Percentiles rank a stretch among this genome's conserved stretches.
Conservation (phyloP, 2,888 invertebrate species). For the Antitype chi region DNA sequence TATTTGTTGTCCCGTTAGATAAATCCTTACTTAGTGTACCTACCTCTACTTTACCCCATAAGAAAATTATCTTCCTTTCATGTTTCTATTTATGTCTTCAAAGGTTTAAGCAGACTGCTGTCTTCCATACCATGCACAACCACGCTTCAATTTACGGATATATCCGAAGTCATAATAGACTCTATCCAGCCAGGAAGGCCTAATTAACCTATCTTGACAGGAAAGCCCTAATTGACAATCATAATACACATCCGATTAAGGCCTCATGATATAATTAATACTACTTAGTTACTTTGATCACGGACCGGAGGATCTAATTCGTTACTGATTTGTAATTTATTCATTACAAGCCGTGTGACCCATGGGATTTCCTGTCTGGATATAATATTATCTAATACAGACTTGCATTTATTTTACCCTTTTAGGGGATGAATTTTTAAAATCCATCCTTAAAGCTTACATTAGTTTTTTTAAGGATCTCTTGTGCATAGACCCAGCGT, state of each 20-base stretch:
- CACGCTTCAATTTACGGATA: neutral
- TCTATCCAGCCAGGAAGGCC: neutral
- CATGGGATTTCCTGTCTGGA: neutral
- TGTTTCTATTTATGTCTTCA: neutral
- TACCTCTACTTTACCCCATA: neutral
- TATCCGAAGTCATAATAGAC: neutral
- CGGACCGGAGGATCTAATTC: too few relatives aligned
- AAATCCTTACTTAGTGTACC: neutral
- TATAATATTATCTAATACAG: too few relatives aligned
- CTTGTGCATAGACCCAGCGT: too few relatives aligned
- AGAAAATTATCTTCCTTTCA: neutral
- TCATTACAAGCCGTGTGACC: neutral
- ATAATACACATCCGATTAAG: neutral
- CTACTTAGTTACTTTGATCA: neutral
- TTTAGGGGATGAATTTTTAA: too few relatives aligned
- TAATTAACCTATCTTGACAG: neutral
- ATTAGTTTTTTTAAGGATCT: too few relatives aligned
- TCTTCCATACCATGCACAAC: neutral
- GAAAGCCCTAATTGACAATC: constrained; percentile 25
- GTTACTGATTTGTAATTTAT: neutral
- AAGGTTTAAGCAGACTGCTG: neutral
- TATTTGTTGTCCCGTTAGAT: neutral
- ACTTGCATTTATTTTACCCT: too few relatives aligned
- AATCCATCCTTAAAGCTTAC: too few relatives aligned
- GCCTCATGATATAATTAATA: neutral